phyloP scores from a whole-genome alignment of 2,888 invertebrate species.

The Polia nebulosa region DNA sequence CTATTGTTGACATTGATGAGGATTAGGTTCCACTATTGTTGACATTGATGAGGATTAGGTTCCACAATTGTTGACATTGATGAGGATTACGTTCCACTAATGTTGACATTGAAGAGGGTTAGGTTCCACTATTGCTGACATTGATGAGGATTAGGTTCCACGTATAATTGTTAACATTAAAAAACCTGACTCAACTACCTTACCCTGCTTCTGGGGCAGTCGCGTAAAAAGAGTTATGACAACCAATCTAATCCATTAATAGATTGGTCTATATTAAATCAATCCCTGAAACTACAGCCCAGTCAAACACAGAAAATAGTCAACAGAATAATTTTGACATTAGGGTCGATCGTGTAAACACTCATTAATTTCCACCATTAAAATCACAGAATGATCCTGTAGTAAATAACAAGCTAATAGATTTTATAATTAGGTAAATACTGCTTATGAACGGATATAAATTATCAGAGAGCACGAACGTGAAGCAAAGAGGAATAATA shows the following conservation, averaged over 20 bases:
- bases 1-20: too few species aligned
- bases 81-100: too few species aligned
- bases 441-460: slow-evolving; percentile 3
- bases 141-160: too few species aligned
- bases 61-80: too few species aligned
- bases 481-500: not conserved
- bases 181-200: too few species aligned
- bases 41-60: too few species aligned
- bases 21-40: too few species aligned
- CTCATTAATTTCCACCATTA: slow-evolving; percentile 20
- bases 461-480: slow-evolving; percentile 45
- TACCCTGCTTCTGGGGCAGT: too few species aligned
- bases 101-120: too few species aligned
- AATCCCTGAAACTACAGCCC: not conserved
- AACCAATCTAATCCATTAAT: not conserved
- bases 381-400: not conserved
- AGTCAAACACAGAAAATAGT: slow-evolving; percentile 10
- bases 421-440: slow-evolving; percentile 27
- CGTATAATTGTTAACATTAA: too few species aligned
- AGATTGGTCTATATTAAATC: slow-evolving; percentile 6
- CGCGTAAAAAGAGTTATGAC: too few species aligned
- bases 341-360: slow-evolving; percentile 31
- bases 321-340: slow-evolving; percentile 38
- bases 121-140: too few species aligned
- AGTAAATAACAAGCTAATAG: slow-evolving; percentile 30